Evolutionary conservation across 2,888 invertebrate genomes (phyloP).

Genomic region (Thalpophila matura): DNA sequence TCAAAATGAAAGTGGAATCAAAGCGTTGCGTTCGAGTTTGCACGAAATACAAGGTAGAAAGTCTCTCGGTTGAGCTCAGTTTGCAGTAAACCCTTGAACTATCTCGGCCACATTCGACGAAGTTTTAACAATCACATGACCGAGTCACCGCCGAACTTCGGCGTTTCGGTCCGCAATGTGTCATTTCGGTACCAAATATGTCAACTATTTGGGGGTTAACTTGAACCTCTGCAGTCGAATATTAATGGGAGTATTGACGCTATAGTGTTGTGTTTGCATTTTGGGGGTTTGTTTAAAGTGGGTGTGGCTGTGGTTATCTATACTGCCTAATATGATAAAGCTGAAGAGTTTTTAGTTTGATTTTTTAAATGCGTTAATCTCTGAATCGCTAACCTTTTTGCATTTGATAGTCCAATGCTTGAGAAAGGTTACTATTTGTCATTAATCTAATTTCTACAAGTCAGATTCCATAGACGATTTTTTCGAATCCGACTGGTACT

Average conservation of each 20-base stretch:
- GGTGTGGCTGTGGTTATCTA: constrained; percentile 7
- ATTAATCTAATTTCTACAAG: too few species aligned
- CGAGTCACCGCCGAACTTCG: constrained; percentile 70
- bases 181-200: constrained; percentile 72
- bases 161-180: constrained; percentile 69
- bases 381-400: too few species aligned
- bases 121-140: constrained; percentile 79
- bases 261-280: constrained; percentile 25
- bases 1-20: too few species aligned
- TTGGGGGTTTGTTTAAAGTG: constrained; percentile 20
- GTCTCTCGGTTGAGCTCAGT: constrained; percentile 4
- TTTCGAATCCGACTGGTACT: too few species aligned
- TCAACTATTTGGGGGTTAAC: constrained; percentile 55
- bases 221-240: constrained; percentile 29
- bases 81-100: constrained; percentile 15
- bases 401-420: too few species aligned
- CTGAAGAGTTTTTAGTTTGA: too few species aligned
- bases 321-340: too few species aligned
- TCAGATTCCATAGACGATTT: too few species aligned
- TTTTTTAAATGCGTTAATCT: too few species aligned
- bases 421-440: too few species aligned
- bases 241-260: constrained; percentile 37
- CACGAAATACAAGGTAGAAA: constrained; percentile 9
- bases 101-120: constrained; percentile 63
- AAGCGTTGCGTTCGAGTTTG: too few species aligned